Base-by-base conservation (phyloP, 2,797 vertebrate species). In the Nannoperca australis region DNA sequence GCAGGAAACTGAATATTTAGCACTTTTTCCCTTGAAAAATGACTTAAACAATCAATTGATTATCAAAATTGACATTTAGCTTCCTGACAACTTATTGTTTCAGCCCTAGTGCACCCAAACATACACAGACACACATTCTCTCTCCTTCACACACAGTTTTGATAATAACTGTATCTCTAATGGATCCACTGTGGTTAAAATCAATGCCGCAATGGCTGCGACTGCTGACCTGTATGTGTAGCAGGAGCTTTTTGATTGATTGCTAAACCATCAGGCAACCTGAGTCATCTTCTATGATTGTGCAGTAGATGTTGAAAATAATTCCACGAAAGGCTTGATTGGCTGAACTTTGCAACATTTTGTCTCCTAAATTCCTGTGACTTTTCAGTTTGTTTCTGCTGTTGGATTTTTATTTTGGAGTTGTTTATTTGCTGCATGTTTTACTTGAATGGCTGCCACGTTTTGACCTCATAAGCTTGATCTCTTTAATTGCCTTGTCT, bases 371-470 rank as follows among this genome's bases (percentile, higher is more conserved):
- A 89, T 88, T 90, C 73, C 82, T 85, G 73, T 85, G 87, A 91
- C 67, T 79, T 90, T 53, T 72, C 61, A 32, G 50, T 73, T 54
- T 12, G 44, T 73, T 60, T 47, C 70, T 76, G 83, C 76, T 83
- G 78, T 92, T 93, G 78, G 81, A 75, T 92, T 86, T 94, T 87
- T 93, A 89, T 89, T 90, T 93, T 81, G 36, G 72, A 88, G 60
- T 79, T 74, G 73, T 73, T 86, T 78, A 78, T 89, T 90, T 93
- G 95, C 93, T 96, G 96, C 97, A 97, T 96, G 95, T 96, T 96
- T 97, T 97, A 97, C 97, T 98, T 99, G 97, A 98, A 98, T 95
- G 96, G 96, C 96, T 96, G 96, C 95, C 93, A 96, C 95, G 93
- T 95, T 95, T 96, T 96, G 96, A 97, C 96, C 96, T 97, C 95